Base-by-base conservation (phyloP, 2,888 invertebrate genomes). In the Hypselothyrea guttata region DNA sequence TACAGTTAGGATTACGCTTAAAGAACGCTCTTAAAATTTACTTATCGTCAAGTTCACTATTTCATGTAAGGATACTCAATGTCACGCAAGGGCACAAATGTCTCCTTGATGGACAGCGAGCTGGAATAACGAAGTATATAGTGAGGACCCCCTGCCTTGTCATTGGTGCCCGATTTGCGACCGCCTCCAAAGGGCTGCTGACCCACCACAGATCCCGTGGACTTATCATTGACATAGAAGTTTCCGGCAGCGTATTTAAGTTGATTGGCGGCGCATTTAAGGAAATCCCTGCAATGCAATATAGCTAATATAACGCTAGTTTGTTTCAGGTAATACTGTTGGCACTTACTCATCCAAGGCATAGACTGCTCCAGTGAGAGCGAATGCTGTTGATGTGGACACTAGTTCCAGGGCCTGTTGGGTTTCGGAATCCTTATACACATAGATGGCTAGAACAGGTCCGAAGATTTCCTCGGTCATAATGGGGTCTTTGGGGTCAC, bases 181-280 rank as follows among this genome's bases (percentile, higher is more conserved):
- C 97, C 95, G 28, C 99, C 99, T 41, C 99, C 99, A 88, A 99
- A 99, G 0, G 99, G 99, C 90, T 99, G 99, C 89, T 99, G 99
- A 0, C 98, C 98, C 4, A 99, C 99, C 18, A 99, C 97, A 5
- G 99, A 97, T 1, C 99, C 99, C 0, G 99, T 99, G 0, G 97
- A 98, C 90, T 99, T 99, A 90, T 99, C 99, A 86, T 99, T 99
- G 51, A 99, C 92, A 89, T 99, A 99, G 91, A 99, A 98, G 91
- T 99, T 99, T 34, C 99, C 99, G 15, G 98, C 97, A 0, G 97
- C 93, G 91, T 95, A 94, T 88, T 96, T 96, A 44, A 99, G 92
- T 63, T 93, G 93, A 56, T 98, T 96, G 0, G 95, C 88, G n/a
- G 98, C 97, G 16, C 91, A 90, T 60, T 91, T 92, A 63, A 96